Conservation (phyloP, 2,888 invertebrate genomes). For the Holacanthella duospinosa region DNA sequence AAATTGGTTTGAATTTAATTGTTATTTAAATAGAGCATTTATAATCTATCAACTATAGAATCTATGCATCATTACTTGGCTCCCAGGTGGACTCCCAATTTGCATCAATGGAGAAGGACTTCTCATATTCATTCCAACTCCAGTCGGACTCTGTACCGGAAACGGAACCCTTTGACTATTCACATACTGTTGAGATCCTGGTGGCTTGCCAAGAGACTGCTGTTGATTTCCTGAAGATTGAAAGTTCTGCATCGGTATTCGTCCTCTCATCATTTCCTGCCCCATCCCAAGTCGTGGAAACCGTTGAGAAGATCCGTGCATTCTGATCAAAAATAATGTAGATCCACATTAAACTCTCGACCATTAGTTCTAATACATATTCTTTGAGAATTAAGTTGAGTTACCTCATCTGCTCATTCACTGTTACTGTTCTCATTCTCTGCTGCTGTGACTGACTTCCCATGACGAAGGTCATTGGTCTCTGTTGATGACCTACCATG, state of each 20-base stretch:
- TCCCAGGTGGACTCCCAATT: slow-evolving; percentile 34
- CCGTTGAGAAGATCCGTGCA: slow-evolving; percentile 16
- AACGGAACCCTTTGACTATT: slow-evolving; percentile 28
- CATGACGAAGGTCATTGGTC: slow-evolving; percentile 19
- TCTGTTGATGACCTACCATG: slow-evolving; percentile 31
- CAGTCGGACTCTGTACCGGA: slow-evolving; percentile 34
- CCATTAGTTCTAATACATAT: neutral
- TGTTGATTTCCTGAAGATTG: slow-evolving; percentile 19
- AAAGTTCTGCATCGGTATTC: slow-evolving; percentile 24
- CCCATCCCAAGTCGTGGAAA: slow-evolving; percentile 31
- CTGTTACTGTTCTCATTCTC: slow-evolving; percentile 24
- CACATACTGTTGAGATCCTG: slow-evolving; percentile 19
- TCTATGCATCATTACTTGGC: slow-evolving; percentile 21
- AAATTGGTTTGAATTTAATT: neutral
- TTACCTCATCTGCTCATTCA: slow-evolving; percentile 31
- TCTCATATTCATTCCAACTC: slow-evolving; percentile 22
- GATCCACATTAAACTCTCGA: neutral
- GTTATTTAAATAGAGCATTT: neutral
- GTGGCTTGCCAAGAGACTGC: slow-evolving; percentile 11
- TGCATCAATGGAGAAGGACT: slow-evolving; percentile 35
- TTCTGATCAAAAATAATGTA: slow-evolving; percentile 8
- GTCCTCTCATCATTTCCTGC: slow-evolving; percentile 31
- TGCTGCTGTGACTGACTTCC: slow-evolving; percentile 18
- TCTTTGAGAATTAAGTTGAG: too few species aligned
- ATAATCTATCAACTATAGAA: neutral